A percentile compares a stretch with the other conserved stretches of the same genome.
Evolutionary conservation across 2,888 invertebrate genomes (phyloP).

Genomic region (Spicauda simplicius): DNA sequence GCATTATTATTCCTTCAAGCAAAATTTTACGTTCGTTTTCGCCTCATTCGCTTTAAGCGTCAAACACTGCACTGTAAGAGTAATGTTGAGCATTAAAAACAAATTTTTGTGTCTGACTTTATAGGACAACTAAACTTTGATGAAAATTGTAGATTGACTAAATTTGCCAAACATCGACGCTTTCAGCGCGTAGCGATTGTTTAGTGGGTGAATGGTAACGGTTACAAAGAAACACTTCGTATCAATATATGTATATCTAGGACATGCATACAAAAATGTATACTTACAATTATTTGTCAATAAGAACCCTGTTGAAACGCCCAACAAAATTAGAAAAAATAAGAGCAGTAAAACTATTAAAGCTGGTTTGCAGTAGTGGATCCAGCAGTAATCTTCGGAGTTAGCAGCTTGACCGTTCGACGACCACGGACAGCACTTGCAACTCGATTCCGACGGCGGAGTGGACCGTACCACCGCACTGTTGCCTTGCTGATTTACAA

Average conservation of each 20-base stretch:
- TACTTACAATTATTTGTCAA: constrained; percentile 86
- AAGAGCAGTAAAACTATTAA: constrained; percentile 80
- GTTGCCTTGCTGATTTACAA: constrained; percentile 82
- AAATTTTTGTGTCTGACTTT: too few relatives aligned
- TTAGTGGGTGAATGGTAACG: too few relatives aligned
- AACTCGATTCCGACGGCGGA: constrained; percentile 56
- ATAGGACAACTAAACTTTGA: too few relatives aligned
- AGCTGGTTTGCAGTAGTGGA: constrained; percentile 82
- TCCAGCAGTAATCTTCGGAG: constrained; percentile 81
- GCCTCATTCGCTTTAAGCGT: too few relatives aligned
- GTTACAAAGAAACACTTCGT: too few relatives aligned
- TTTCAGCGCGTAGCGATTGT: too few relatives aligned
- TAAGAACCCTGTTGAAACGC: constrained; percentile 83
- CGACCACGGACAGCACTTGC: constrained; percentile 73
- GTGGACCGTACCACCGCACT: constrained; percentile 75
- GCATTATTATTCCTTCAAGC: too few relatives aligned
- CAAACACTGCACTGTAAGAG: too few relatives aligned
- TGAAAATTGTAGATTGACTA: too few relatives aligned
- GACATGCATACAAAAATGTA: constrained; percentile 5
- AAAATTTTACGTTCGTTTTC: too few relatives aligned
- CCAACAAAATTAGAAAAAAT: constrained; percentile 83
- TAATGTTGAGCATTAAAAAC: too few relatives aligned
- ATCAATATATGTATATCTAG: not conserved
- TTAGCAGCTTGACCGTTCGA: constrained; percentile 68
- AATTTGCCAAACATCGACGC: too few relatives aligned